phyloP scores from a whole-genome alignment of 1,140 invertebrate genomes.

The Euwallacea similis region DNA sequence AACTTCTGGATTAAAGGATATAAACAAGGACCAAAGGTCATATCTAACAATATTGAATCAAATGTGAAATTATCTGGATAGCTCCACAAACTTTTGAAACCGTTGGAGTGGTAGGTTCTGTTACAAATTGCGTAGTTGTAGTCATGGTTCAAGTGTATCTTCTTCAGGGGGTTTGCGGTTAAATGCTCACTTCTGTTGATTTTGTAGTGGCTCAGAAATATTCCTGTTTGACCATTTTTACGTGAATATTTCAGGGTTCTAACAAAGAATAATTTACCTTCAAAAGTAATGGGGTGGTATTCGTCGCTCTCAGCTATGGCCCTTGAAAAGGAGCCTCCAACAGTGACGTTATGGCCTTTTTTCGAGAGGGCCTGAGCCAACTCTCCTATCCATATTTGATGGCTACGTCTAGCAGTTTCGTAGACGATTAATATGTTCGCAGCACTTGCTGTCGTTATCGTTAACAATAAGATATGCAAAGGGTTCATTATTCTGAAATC shows the following conservation, averaged over 20 bases:
- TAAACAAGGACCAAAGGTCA: constrained; percentile 34
- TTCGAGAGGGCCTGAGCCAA: constrained; percentile 32
- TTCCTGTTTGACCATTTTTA: constrained; percentile 10
- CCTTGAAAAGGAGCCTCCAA: constrained; percentile 31
- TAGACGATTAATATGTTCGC: constrained; percentile 32
- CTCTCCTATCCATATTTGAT: constrained; percentile 42
- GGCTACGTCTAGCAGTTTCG: constrained; percentile 34
- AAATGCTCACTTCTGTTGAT: constrained; percentile 20
- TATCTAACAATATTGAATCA: constrained; percentile 42
- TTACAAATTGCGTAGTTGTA: constrained; percentile 33
- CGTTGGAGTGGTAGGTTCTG: constrained; percentile 30
- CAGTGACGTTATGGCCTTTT: constrained; percentile 42
- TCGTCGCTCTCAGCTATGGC: constrained; percentile 23
- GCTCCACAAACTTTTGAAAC: constrained; percentile 33
- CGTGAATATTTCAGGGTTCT: background rate
- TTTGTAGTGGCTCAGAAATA: constrained; percentile 22
- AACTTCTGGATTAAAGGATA: constrained; percentile 41
- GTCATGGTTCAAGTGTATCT: constrained; percentile 11
- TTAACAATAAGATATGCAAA: background rate
- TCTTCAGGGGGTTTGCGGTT: constrained; percentile 5
- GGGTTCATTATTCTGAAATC: background rate
- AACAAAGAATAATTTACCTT: constrained; percentile 25
- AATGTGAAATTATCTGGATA: constrained; percentile 41
- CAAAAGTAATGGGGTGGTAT: constrained; percentile 32
- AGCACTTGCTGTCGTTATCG: background rate